These are phyloP conservation scores for Chrysochloris asiatica DNA, from an alignment of 2,113 vertebrate species.

Conservation along the genomic window DNA sequence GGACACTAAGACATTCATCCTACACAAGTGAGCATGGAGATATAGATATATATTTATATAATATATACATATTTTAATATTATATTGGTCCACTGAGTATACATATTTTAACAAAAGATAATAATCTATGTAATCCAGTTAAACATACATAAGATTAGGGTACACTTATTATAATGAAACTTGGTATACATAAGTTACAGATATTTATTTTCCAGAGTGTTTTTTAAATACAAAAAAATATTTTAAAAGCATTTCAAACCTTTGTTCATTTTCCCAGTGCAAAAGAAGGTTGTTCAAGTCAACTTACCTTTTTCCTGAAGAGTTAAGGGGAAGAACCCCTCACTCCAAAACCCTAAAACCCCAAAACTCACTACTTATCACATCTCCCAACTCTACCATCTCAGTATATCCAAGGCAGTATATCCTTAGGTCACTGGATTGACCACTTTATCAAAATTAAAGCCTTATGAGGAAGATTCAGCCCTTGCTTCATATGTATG, in stretches of 20 bases:
- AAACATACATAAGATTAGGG: slow-evolving; percentile 85
- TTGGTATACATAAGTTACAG: slow-evolving; percentile 82
- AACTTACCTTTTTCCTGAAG: slow-evolving; percentile 81
- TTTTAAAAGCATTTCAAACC: slow-evolving; percentile 81
- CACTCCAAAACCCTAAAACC: too few relatives aligned
- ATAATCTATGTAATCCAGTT: slow-evolving; percentile 86
- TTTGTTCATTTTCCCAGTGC: slow-evolving; percentile 85
- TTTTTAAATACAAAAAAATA: slow-evolving; percentile 74
- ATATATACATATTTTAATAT: slow-evolving; percentile 87
- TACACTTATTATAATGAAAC: slow-evolving; percentile 83
- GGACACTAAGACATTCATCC: slow-evolving; percentile 82
- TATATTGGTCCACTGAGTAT: slow-evolving; percentile 87
- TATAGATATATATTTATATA: slow-evolving; percentile 82
- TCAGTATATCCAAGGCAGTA: slow-evolving; percentile 60
- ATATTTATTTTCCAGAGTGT: slow-evolving; percentile 83
- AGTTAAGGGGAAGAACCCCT: slow-evolving; percentile 56
- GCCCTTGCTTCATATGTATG: slow-evolving; percentile 59
- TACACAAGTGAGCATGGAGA: slow-evolving; percentile 82
- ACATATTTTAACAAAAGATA: slow-evolving; percentile 85
- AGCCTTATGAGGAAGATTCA: slow-evolving; percentile 67
- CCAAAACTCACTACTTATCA: slow-evolving; percentile 19
- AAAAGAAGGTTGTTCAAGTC: slow-evolving; percentile 83
- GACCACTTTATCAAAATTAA: slow-evolving; percentile 74
- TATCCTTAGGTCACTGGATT: slow-evolving; percentile 68
- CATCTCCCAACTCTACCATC: slow-evolving; percentile 47